Evolutionary conservation across 2,888 invertebrate genomes (phyloP).

Genomic region (Ditula angustiorana): DNA sequence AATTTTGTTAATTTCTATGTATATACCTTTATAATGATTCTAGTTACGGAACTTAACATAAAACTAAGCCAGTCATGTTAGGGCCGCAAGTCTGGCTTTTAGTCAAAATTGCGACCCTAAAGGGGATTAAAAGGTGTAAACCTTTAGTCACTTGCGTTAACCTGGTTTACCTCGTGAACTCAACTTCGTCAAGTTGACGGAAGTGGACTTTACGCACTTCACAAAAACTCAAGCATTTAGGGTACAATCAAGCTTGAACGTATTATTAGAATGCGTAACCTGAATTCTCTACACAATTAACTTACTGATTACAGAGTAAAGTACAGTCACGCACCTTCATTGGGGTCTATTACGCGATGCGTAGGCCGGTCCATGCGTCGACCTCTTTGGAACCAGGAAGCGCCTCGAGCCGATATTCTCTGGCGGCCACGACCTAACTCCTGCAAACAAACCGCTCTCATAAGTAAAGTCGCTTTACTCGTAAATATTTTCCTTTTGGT

Average conservation of each 20-base stretch:
- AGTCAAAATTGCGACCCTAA: too few species aligned
- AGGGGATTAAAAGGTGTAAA: too few species aligned
- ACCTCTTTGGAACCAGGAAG: constrained; percentile 72
- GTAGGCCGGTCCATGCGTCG: constrained; percentile 71
- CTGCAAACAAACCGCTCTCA: constrained; percentile 51
- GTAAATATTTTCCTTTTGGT: too few species aligned
- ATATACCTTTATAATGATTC: too few species aligned
- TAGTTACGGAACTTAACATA: too few species aligned
- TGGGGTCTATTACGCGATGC: constrained; percentile 75
- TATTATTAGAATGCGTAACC: not conserved
- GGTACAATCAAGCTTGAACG: not conserved
- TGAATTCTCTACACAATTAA: not conserved
- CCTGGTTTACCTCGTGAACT: too few species aligned
- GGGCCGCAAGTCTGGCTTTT: too few species aligned
- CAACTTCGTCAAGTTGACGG: not conserved
- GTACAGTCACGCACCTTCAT: constrained; percentile 60
- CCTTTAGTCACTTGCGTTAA: too few species aligned
- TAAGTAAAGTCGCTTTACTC: constrained; percentile 22
- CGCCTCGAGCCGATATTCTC: constrained; percentile 56
- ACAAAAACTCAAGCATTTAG: not conserved
- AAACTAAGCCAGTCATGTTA: too few species aligned
- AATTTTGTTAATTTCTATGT: too few species aligned
- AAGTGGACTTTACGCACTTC: not conserved
- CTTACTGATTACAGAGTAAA: not conserved
- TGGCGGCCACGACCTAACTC: constrained; percentile 63